Base-by-base conservation (phyloP, 2,797 vertebrate genomes). In the Falco berigora region DNA sequence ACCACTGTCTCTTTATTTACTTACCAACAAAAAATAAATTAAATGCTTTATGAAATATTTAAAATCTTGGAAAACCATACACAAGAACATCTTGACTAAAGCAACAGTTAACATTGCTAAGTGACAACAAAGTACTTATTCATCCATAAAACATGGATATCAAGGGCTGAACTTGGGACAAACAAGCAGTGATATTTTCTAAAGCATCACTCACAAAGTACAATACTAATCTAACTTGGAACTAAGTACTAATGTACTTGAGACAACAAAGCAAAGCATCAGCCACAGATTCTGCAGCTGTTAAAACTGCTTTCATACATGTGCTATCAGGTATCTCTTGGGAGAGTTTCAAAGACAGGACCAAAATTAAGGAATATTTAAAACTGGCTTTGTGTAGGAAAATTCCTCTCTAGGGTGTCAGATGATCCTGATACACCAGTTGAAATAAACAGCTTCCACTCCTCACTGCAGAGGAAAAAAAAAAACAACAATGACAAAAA, bases 11-110 rank as follows among this genome's bases (percentile, higher is more conserved):
- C n/a, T 84, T 15, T 89, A 59, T 74, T 94, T 87, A 83, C 0
- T 0, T 30, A 82, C 9, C 30, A 47, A 83, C 20, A 68, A 66
- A 91, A 94, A 77, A 22, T 8, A 85, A 93, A 78, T 69, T 66
- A 94, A 94, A 86, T 61, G n/a, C 25, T 66, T 76, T 53, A 87
- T 71, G n/a, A 93, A 93, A 92, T 80, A 92, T 88, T 90, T 72
- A 49, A 93, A 74, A 71, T 28, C 27, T 85, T 69, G 42, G n/a
- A 71, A 92, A 88, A 80, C 25, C 63, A 49, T 32, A 68, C 42
- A 74, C 5, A 16, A 91, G 92, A 50, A 47, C n/a, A 77, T 58
- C 82, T 87, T 77, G 61, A 89, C 38, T 82, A 47, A 53, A 73
- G 66, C 67, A 90, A 63, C 32, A 22, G 34, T 71, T 86, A 91